These are phyloP conservation scores for Smittia aterrima DNA, from an alignment of 2,888 invertebrate genomes.

Conservation along the genomic window DNA sequence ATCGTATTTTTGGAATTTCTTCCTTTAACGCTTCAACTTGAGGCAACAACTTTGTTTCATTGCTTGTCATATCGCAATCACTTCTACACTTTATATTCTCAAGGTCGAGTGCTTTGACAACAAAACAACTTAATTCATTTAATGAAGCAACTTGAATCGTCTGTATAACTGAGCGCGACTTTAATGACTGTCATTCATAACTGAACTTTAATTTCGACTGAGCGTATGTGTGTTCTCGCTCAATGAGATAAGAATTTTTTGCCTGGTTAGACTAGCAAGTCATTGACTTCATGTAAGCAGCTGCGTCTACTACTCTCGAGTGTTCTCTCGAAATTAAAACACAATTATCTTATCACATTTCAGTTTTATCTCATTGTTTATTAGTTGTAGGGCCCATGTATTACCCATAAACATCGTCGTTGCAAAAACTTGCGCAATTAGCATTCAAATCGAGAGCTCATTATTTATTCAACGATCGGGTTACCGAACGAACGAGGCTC, in stretches of 20 bases:
- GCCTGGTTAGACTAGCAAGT: neutral
- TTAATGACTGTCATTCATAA: neutral
- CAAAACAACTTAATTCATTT: neutral
- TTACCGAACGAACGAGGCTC: too few relatives aligned
- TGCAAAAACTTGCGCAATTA: neutral
- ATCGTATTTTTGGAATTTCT: neutral
- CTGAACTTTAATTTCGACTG: neutral
- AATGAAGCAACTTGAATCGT: neutral
- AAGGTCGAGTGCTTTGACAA: neutral
- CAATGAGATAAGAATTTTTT: neutral
- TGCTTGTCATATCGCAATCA: neutral
- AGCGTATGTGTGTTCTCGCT: neutral
- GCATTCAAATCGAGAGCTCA: neutral
- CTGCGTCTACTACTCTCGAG: too few relatives aligned
- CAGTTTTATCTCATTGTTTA: neutral
- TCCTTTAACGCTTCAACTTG: neutral
- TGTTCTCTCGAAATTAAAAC: neutral
- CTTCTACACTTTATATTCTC: neutral
- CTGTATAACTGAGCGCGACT: neutral
- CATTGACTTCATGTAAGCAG: neutral
- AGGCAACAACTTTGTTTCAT: neutral
- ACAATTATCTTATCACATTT: constrained; percentile 10
- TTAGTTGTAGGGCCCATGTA: neutral
- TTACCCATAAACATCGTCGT: neutral
- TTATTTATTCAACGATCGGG: constrained; percentile 2